phyloP scores from a whole-genome alignment of 2,113 vertebrate species.

The Scolopax mira region DNA sequence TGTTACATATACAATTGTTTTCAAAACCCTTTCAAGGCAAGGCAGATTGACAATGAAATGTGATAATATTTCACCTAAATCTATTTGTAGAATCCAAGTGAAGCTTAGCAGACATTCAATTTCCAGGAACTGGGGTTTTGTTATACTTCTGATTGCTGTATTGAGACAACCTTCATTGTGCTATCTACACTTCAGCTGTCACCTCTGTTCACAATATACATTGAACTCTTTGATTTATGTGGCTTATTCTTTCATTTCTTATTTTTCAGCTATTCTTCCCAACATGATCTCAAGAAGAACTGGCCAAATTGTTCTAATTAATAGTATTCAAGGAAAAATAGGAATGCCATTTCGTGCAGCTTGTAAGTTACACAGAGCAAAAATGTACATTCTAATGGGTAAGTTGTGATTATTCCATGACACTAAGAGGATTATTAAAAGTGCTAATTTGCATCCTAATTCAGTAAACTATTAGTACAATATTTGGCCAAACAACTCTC shows the following conservation, averaged over 20 bases:
- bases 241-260: background rate
- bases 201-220: background rate
- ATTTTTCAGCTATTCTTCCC: conserved; percentile 85
- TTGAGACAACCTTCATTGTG: background rate
- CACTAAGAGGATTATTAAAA: background rate
- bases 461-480: background rate
- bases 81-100: background rate
- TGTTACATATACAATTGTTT: background rate
- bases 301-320: conserved; percentile 90
- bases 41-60: background rate
- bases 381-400: background rate
- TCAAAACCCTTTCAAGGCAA: background rate
- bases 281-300: conserved; percentile 92
- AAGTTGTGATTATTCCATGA: background rate
- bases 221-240: background rate
- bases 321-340: conserved; percentile 91
- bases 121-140: background rate
- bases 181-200: background rate
- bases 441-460: background rate
- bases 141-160: background rate
- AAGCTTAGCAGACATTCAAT: background rate
- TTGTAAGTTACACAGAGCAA: conserved; percentile 81
- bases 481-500: background rate
- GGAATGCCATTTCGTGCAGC: conserved; percentile 92
- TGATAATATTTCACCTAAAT: background rate